Conservation (phyloP, 2,113 vertebrate genomes). For the Sporophila hypoxantha region DNA sequence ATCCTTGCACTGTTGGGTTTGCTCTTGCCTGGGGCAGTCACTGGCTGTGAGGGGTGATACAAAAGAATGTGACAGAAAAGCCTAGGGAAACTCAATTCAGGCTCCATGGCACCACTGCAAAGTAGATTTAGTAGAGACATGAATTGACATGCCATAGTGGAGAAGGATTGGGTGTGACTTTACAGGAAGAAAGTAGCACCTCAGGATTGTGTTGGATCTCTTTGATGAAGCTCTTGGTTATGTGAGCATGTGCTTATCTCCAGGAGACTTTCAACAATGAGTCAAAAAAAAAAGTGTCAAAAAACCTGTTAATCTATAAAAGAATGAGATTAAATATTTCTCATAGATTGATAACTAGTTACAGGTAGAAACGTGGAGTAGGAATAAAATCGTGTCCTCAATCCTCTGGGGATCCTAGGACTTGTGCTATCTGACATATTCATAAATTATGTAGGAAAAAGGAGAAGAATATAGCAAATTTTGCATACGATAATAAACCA, state of each 20-base stretch:
- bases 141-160: background rate
- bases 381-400: background rate
- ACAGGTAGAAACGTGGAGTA: background rate
- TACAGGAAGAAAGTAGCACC: background rate
- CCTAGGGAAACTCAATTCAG: background rate
- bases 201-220: background rate
- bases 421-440: background rate
- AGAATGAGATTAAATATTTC: background rate
- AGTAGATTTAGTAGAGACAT: background rate
- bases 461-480: background rate
- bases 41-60: background rate
- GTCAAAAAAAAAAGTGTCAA: background rate
- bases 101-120: background rate
- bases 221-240: background rate
- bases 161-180: background rate
- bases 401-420: background rate
- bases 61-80: background rate
- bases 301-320: fast-evolving
- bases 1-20: background rate
- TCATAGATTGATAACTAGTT: background rate
- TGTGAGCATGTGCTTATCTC: fast-evolving
- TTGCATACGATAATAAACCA: background rate
- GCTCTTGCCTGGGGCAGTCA: background rate
- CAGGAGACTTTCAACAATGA: background rate
- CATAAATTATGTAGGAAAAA: background rate